A percentile compares a stretch with the other conserved stretches of the same genome.
Conservation (phyloP, 2,888 invertebrate genomes). For the Stenodema calcarata region DNA sequence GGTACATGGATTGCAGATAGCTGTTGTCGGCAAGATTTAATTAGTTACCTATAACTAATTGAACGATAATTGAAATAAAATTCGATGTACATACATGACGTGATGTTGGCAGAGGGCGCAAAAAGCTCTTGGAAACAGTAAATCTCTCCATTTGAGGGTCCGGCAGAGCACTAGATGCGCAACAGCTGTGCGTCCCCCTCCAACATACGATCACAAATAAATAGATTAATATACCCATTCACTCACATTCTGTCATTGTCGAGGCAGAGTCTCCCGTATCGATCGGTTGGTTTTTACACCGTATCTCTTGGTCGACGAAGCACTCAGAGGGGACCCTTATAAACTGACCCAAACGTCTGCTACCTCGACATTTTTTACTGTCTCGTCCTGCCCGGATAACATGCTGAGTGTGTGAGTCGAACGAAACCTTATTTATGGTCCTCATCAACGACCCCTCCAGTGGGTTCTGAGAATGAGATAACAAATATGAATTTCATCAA, state of each 20-base stretch:
- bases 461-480: too few species aligned
- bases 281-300: neutral
- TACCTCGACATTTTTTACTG: neutral
- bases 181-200: constrained; percentile 5
- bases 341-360: neutral
- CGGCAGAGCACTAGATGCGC: neutral
- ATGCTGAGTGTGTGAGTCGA: neutral
- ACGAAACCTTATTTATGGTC: neutral
- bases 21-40: too few species aligned
- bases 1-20: too few species aligned
- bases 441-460: neutral
- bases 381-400: neutral
- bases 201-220: neutral
- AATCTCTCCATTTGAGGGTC: neutral
- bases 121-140: constrained; percentile 1
- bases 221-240: constrained; percentile 1
- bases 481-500: too few species aligned
- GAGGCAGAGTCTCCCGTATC: neutral
- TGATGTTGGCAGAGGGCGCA: neutral
- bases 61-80: too few species aligned
- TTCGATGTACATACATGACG: neutral
- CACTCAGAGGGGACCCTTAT: neutral
- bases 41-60: too few species aligned
- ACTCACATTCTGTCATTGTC: constrained; percentile 10
- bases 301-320: neutral